These are phyloP conservation scores for Drosophila funebris DNA, from an alignment of 1,140 invertebrate genomes.

Conservation along the genomic window DNA sequence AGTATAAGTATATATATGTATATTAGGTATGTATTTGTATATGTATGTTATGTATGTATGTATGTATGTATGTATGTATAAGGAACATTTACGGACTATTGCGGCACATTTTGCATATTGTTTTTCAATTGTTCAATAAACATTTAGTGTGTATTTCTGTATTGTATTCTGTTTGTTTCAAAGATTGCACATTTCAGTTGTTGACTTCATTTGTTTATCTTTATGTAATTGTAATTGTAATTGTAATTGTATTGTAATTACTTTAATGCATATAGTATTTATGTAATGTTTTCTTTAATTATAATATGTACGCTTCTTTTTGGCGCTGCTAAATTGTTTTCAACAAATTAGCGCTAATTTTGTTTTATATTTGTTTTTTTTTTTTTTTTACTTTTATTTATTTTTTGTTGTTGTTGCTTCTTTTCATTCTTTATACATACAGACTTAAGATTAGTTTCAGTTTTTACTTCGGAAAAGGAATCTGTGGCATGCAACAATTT, in stretches of 20 bases:
- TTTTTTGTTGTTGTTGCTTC: conserved; percentile 5
- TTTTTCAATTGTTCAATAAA: conserved; percentile 26
- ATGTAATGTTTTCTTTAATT: conserved; percentile 35
- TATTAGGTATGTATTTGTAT: conserved; percentile 16
- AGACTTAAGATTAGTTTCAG: conserved; percentile 30
- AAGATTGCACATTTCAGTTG: conserved; percentile 53
- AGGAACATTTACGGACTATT: conserved; percentile 79
- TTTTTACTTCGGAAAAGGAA: conserved; percentile 42
- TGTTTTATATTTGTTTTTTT: conserved; percentile 18
- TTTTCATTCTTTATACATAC: conserved; percentile 13
- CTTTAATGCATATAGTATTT: conserved; percentile 35
- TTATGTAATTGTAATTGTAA: too few relatives aligned
- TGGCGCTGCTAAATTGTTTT: conserved; percentile 71
- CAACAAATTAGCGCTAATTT: conserved; percentile 62
- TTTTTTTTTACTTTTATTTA: not conserved
- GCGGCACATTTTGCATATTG: conserved; percentile 70
- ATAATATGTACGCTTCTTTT: conserved; percentile 62
- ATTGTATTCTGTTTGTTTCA: not conserved
- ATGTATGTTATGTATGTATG: conserved; percentile 17
- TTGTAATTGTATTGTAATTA: conserved; percentile 17
- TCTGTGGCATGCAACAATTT: conserved; percentile 30
- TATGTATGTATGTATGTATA: conserved; percentile 47
- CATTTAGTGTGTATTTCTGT: conserved; percentile 8
- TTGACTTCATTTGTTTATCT: conserved; percentile 21
- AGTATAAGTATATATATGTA: conserved; percentile 21